Evolutionary conservation across 2,113 vertebrate species (phyloP), one percentile per base, ranked within the genome.

Genomic region (Scolopax mira): DNA sequence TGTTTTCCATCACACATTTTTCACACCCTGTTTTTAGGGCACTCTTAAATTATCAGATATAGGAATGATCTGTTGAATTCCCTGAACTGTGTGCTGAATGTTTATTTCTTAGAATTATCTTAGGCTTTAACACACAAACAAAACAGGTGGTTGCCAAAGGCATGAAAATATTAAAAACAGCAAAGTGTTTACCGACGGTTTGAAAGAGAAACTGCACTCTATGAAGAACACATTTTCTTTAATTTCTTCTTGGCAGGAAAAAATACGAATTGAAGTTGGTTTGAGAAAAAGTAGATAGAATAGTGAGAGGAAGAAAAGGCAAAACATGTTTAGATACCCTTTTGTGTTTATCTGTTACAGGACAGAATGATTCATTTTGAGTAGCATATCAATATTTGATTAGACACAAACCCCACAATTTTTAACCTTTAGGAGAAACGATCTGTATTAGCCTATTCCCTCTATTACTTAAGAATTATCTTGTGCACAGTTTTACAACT

Each of bases 61-160:
- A 58, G 44, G 81, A 88, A 88, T 35, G 37, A 80, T 64, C 49
- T 91, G 37, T 54, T 85, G 37, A 85, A 87, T 94, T 92, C 52
- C 10, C 33, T 61, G 54, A 84, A 71, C 6, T 31, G 18, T 65
- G 30, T 28, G 17, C 21, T 49, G 48, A 52, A 79, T 72, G 51
- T 89, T 96, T 85, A 31, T 89, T 86, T 79, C 46, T 71, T 71
- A 44, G 23, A 92, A 83, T 89, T 86, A 31, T 90, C 51, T 71
- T 67, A 37, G 23, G 39, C 52, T 86, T 91, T 61, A 89, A 55
- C 17, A 74, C 18, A 89, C 21, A 88, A 81, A 61, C 13, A 60
- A 84, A 92, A 52, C 24, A 88, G 41, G 71, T 58, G 60, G 64
- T 86, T 92, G 78, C 69, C 87, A 96, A 92, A 80, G 69, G 60